Percentiles rank a stretch among this genome's conserved stretches.
Conservation (phyloP, 2,797 vertebrate species). For the Taeniopygia guttata region DNA sequence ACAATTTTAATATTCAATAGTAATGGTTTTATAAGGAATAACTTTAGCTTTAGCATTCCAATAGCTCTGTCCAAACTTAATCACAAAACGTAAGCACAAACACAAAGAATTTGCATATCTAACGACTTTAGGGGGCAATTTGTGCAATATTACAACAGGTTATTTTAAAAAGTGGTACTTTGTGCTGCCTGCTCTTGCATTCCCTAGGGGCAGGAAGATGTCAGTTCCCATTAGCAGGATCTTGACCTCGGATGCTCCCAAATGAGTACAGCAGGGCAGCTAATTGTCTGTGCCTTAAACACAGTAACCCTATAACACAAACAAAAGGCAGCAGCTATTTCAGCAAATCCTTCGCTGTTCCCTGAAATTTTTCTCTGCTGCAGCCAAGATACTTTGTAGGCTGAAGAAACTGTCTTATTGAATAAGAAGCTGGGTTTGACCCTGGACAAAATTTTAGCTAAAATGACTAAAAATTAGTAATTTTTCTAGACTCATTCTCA, state of each 20-base stretch:
- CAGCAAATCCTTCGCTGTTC: not conserved
- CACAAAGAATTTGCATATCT: not conserved
- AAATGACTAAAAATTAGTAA: fast-evolving
- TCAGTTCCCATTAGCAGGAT: not conserved
- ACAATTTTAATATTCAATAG: not conserved
- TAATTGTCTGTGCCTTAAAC: not conserved
- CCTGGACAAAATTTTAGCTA: not conserved
- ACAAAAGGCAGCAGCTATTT: not conserved
- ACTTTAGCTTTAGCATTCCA: not conserved
- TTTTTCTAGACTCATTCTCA: not conserved
- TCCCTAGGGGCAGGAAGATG: not conserved
- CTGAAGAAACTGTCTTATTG: not conserved
- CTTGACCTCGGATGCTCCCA: not conserved
- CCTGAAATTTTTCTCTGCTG: not conserved
- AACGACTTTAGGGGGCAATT: not conserved
- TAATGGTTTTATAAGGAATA: not conserved
- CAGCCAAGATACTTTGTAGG: not conserved
- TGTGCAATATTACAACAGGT: not conserved
- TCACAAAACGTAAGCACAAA: not conserved
- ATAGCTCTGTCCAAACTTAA: not conserved
- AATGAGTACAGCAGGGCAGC: no score
- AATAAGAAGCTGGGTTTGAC: not conserved
- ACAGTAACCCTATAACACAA: not conserved
- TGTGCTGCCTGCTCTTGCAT: not conserved
- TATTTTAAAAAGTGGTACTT: not conserved